Evolutionary conservation across 2,797 vertebrate genomes (phyloP), one percentile per base, ranked within the genome.

Genomic region (Kryptolebias ocellatus): DNA sequence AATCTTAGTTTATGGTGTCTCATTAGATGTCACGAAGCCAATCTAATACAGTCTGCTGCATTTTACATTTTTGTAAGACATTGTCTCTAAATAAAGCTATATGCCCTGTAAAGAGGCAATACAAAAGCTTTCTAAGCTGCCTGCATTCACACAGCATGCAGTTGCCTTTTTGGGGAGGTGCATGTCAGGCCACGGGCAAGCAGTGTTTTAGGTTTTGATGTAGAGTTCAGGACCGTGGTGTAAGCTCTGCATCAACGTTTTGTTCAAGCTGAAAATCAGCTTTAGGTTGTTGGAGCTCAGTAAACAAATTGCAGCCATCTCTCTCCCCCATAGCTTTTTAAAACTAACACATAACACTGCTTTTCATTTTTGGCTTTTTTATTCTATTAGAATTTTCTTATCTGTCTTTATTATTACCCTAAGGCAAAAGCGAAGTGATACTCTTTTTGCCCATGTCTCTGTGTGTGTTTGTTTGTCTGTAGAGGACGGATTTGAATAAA

Each of bases 231-330:
- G 10, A 15, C 39, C 29, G 16, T 63, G 50, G 49, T 47, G 58
- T 31, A 20, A 47, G 2, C 27, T 29, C 20, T 31, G 58, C 7
- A 53, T 31, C 5, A 5, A n/a, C 14, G 6, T 47, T 59, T 45
- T 9, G 1, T 64, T 54, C 52, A 34, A 49, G n/a, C 14, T 47
- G 20, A 18, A 49, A 17, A 49, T 37, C 18, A 49, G 53, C 52
- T 54, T 55, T 11, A 16, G 55, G 59, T 56, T 55, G 17, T 71
- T 60, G 52, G 63, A 74, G 44, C 50, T 67, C 18, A 27, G 24
- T 57, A 28, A 44, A 75, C 74, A 79, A 60, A 64, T 39, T 60
- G 45, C 37, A 28, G 29, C 34, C 27, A 47, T 78, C 51, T 59
- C 14, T 17, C 39, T 60, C 47, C 52, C 53, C 31, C 15, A 11